phyloP scores from a whole-genome alignment of 2,113 vertebrate genomes.

The Muscicapa adusta region DNA sequence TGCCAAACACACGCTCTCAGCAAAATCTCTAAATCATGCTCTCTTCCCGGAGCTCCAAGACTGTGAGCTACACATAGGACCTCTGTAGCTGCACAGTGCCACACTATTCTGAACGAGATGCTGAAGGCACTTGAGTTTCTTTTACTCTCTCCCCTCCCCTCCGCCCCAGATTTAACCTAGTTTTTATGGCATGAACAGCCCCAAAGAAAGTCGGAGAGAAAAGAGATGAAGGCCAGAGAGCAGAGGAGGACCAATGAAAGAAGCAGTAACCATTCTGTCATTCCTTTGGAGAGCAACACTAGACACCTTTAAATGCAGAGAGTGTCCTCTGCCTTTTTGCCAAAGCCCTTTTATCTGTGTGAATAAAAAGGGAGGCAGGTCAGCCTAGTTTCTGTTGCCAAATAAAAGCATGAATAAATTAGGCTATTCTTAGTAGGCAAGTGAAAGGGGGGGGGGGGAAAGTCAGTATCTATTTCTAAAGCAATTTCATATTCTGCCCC shows the following conservation, averaged over 20 bases:
- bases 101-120: conserved; percentile 60
- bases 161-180: conserved; percentile 69
- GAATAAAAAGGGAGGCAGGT: conserved; percentile 60
- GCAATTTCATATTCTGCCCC: conserved; percentile 66
- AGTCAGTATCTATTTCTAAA: conserved; percentile 67
- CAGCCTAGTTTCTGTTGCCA: conserved; percentile 58
- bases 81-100: conserved; percentile 50
- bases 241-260: conserved; percentile 64
- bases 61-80: conserved; percentile 38
- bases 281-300: conserved; percentile 67
- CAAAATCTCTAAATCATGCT: conserved; percentile 49
- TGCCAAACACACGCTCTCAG: neutral
- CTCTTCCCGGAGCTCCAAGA: conserved; percentile 12
- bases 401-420: conserved; percentile 71
- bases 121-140: conserved; percentile 64
- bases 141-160: conserved; percentile 54
- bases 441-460: conserved; percentile 36
- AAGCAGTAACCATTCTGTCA: conserved; percentile 67
- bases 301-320: conserved; percentile 60
- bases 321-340: conserved; percentile 50
- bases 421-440: conserved; percentile 73
- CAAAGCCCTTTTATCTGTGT: conserved; percentile 49
- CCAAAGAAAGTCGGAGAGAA: conserved; percentile 67
- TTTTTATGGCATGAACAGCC: conserved; percentile 65
- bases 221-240: conserved; percentile 53